A percentile compares a stretch with the other conserved stretches of the same genome.
Conservation (phyloP, 1,140 invertebrate species). For the Drosophila setifemur region DNA sequence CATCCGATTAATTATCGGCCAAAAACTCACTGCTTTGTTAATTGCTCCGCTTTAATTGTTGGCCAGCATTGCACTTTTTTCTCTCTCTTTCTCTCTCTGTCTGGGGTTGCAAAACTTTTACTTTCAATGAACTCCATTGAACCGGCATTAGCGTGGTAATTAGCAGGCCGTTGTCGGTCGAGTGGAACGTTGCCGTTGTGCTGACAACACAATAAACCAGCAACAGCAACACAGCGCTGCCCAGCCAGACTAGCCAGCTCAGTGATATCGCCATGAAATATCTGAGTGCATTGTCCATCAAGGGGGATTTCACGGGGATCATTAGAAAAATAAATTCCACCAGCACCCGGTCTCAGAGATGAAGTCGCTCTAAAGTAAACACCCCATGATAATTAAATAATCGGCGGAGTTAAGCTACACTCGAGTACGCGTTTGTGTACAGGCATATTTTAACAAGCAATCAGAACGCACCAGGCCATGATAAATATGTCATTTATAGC, state of each 20-base stretch:
- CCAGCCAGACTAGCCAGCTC: neutral
- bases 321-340: slow-evolving; percentile 44
- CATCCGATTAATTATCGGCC: slow-evolving; percentile 26
- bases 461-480: too few relatives aligned
- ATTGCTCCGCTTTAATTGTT: slow-evolving; percentile 54
- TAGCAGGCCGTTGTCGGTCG: slow-evolving; percentile 73
- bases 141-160: slow-evolving; percentile 73
- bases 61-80: slow-evolving; percentile 5
- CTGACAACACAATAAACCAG: neutral
- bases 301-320: slow-evolving; percentile 16
- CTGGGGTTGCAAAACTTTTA: slow-evolving; percentile 59
- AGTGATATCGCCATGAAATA: slow-evolving; percentile 45
- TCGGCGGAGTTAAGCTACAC: too few relatives aligned
- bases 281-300: slow-evolving; percentile 56
- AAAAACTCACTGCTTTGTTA: slow-evolving; percentile 26
- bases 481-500: too few relatives aligned
- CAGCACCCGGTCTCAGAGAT: neutral
- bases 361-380: neutral
- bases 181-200: slow-evolving; percentile 48
- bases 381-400: too few relatives aligned
- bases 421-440: too few relatives aligned
- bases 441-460: too few relatives aligned
- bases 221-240: slow-evolving; percentile 8
- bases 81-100: neutral
- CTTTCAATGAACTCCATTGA: slow-evolving; percentile 80